phyloP scores from a whole-genome alignment of 1,140 invertebrate genomes.

The Drosophila jambulina region DNA sequence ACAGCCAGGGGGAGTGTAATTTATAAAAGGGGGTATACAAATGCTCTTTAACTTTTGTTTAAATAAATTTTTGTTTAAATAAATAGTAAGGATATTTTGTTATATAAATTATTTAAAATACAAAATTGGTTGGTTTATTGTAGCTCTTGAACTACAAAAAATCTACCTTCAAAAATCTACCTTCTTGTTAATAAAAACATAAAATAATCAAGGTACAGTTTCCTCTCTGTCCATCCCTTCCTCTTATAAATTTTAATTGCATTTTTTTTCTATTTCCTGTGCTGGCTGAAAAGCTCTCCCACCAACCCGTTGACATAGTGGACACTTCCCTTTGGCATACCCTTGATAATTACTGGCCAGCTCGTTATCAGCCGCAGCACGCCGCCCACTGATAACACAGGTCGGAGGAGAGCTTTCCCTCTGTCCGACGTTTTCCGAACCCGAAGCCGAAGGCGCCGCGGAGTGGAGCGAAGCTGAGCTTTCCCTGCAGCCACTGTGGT shows the following conservation, averaged over 20 bases:
- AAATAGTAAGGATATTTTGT: neutral
- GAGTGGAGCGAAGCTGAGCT: conserved; percentile 13
- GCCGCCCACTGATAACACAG: conserved; percentile 56
- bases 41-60: neutral
- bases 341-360: conserved; percentile 45
- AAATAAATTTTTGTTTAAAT: too few species aligned
- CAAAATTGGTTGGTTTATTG: neutral
- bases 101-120: neutral
- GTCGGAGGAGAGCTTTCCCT: conserved; percentile 32
- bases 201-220: neutral
- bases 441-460: conserved; percentile 36
- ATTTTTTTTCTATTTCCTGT: neutral
- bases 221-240: too few species aligned
- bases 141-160: neutral
- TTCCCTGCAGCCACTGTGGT: conserved; percentile 37
- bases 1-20: neutral
- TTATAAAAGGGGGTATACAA: neutral
- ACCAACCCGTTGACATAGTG: neutral
- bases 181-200: neutral
- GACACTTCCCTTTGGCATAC: conserved; percentile 14
- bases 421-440: neutral
- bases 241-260: neutral
- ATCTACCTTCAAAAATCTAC: neutral
- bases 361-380: conserved; percentile 40
- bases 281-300: neutral